Evolutionary conservation across 2,888 invertebrate genomes (phyloP), one percentile per base, ranked within the genome.

Genomic region (Ethmia dodecea): DNA sequence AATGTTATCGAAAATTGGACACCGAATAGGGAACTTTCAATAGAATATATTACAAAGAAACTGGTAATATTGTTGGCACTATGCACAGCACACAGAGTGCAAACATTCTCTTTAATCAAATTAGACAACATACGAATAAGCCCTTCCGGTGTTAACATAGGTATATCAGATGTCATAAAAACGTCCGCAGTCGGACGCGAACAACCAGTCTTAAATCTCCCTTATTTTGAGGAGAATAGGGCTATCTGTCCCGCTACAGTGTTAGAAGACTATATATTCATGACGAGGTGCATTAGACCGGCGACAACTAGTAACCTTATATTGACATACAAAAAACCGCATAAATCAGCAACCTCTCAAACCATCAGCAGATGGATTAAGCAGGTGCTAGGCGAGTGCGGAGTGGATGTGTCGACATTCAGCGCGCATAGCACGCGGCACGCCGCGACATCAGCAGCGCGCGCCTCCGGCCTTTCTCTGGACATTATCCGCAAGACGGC

Each of bases 361-460:
- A 38, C 33, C 5, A 14, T 38, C n/a, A 38, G 38, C 20, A 28
- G 25, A 3, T 38, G 38, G 33, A 33, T 38, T 6, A 38, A 38
- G 16, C 5, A 25, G 5, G 20, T 20, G 8, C 3, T 38, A 13
- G 13, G 13, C 5, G 33, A 33, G 16, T 22, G 33, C 18, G 38
- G 38, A 9, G 13, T 29, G 12, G 33, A 38, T 13, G 30, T 22
- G 8, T 5, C 20, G 2, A 29, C 20, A 13, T 38, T 38, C 15
- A 13, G 27, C 5, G 33, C 26, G 3, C 35, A 39, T 14, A 35
- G 31, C 31, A 39, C 39, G 2, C 26, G 35, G 10, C 39, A 39
- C 13, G 39, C 39, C 3, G 11, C 31, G 5, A 35, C 39, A n/a
- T 39, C 39, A 9, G 28, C 30, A 8, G 35, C 39, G 6, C n/a